Base-by-base conservation (phyloP, 2,113 vertebrate species). In the Oxyura jamaicensis region DNA sequence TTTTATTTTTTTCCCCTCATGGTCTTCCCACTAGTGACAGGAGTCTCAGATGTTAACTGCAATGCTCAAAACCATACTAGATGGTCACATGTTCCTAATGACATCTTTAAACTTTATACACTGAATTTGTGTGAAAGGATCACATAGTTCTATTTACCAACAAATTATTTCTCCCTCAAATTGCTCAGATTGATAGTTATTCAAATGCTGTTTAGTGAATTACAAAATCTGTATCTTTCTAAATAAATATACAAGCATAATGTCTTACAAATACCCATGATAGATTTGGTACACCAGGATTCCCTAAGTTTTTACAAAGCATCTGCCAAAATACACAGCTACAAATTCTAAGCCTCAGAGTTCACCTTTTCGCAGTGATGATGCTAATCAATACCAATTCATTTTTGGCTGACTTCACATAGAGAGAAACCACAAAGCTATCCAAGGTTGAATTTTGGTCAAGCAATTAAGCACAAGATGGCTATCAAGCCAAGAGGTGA, bases 311-410 rank as follows among this genome's bases (percentile, higher is more conserved):
- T 56, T 55, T 83, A 16, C 78, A 86, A 69, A 91, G 25, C 21
- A 83, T 28, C 28, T 81, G 21, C 28, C 52, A 86, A 92, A 92
- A 72, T 11, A 75, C 16, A 41, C 5, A 6, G 53, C 19, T 63
- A 48, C 36, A 88, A 65, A 62, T 46, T 83, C 29, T 66, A 60
- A 78, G 44, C 25, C 31, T 71, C 39, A 72, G 77, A 81, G 8
- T 81, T 95, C 76, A 77, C 73, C 14, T 95, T 94, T 91, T 65
- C 50, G 33, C 33, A 86, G 18, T 35, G 50, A 71, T 86, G 39
- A 83, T 42, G 26, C 28, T 66, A 85, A 95, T 92, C 84, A 83
- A 89, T 91, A 91, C 13, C 55, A 74, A 94, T 72, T 73, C 46
- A 58, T 84, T 91, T 93, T 83, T 77, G 53, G 50, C 62, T 87